Conservation (phyloP, 1,140 invertebrate species). For the Tetraneura akinire region DNA sequence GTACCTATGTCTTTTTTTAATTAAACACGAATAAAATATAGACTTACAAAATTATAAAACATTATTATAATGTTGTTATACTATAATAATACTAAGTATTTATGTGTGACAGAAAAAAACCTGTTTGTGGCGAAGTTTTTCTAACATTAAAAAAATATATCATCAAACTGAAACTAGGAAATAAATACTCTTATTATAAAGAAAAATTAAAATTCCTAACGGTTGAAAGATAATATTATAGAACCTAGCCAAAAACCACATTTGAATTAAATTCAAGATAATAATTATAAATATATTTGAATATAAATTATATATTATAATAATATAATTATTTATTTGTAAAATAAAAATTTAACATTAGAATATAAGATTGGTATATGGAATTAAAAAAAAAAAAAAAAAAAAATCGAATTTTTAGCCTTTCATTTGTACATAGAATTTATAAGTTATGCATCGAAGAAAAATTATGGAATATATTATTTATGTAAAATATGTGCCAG, state of each 20-base stretch:
- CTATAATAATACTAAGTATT: background rate
- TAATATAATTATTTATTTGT: too few species aligned
- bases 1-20: too few species aligned
- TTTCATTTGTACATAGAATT: too few species aligned
- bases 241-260: too few species aligned
- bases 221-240: background rate
- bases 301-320: too few species aligned
- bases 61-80: too few species aligned
- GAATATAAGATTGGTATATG: too few species aligned
- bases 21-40: too few species aligned
- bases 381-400: too few species aligned
- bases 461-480: background rate
- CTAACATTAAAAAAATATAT: background rate
- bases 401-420: too few species aligned
- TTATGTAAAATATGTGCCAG: background rate
- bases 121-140: slow-evolving; percentile 9
- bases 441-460: background rate
- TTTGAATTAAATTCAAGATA: background rate
- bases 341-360: too few species aligned
- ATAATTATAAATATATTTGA: background rate
- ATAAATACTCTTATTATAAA: slow-evolving; percentile 1
- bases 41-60: too few species aligned
- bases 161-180: background rate
- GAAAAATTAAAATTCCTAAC: slow-evolving; percentile 6
- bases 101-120: slow-evolving; percentile 6